Percentiles rank a stretch among this genome's conserved stretches.
Evolutionary conservation across 2,113 vertebrate genomes (phyloP).

Genomic region (Chlorocebus sabaeus): DNA sequence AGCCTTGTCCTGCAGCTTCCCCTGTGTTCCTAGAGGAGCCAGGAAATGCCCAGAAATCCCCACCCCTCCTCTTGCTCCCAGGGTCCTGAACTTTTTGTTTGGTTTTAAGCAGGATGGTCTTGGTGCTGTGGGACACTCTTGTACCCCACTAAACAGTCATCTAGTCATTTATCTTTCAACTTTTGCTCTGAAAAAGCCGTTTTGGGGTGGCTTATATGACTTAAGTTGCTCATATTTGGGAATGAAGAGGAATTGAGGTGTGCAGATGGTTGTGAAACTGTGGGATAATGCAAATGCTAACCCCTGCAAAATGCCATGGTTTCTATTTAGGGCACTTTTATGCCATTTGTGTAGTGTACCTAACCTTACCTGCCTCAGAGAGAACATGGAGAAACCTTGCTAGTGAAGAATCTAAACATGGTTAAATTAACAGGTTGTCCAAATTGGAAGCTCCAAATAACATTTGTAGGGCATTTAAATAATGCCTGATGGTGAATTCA

Average conservation of each 20-base stretch:
- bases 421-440: background rate
- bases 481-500: background rate
- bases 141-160: background rate
- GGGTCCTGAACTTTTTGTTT: background rate
- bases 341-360: background rate
- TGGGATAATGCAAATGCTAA: background rate
- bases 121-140: background rate
- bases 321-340: slow-evolving; percentile 11
- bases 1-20: background rate
- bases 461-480: slow-evolving; percentile 4
- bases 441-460: background rate
- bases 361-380: slow-evolving; percentile 1
- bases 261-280: fast-evolving
- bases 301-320: background rate
- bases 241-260: background rate
- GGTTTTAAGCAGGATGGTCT: background rate
- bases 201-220: background rate
- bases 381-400: slow-evolving; percentile 27
- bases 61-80: fast-evolving
- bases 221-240: background rate
- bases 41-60: background rate
- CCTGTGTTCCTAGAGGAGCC: background rate
- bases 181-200: background rate
- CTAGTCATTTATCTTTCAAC: background rate
- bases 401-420: background rate